Evolutionary conservation across 2,113 vertebrate species (phyloP), one percentile per base, ranked within the genome.

Genomic region (Myiozetetes cayanensis): DNA sequence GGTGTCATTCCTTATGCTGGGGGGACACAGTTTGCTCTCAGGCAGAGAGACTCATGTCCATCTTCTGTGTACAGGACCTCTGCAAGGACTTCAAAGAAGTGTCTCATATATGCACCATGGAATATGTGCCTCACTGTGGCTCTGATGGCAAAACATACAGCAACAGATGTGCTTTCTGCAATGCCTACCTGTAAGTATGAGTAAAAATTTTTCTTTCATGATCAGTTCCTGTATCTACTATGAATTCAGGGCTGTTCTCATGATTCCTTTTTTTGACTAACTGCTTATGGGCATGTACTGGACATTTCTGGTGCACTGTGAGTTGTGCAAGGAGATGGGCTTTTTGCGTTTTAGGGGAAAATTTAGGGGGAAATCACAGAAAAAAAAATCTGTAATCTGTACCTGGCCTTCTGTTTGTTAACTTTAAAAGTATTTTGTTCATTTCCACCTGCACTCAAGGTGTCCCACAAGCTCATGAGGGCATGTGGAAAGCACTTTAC

Each of bases 121-220:
- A 96, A 3, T 79, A 82, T 27, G 0, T 74, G 1, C 88, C 97
- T 28, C 95, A 98, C 72, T 98, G 98, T 2, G 97, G 95, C 67
- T 98, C 97, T 71, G 96, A 98, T 56, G 97, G 97, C 37, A 63
- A 85, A 82, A 97, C 93, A 46, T 97, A 97, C 7, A 0, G 70
- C 59, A 98, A 98, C 78, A 47, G 0, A 55, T 97, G 97, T 80
- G 0, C 0, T 8, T 96, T 98, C 88, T 97, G 96, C 88, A 94
- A 95, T 3, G 97, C 96, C 63, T 97, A 97, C 55, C 12, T 94
- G 97, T 98, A 97, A 1, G 96, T 96, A 82, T 4, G 15, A 56
- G 37, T 19, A 68, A 89, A 79, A 2, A 53, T 27, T 43, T 92
- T 74, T 68, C 53, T 87, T 63, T 66, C 20, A 1, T 47, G 6